Conservation (phyloP, 2,888 invertebrate genomes). For the Calameuta idolon region DNA sequence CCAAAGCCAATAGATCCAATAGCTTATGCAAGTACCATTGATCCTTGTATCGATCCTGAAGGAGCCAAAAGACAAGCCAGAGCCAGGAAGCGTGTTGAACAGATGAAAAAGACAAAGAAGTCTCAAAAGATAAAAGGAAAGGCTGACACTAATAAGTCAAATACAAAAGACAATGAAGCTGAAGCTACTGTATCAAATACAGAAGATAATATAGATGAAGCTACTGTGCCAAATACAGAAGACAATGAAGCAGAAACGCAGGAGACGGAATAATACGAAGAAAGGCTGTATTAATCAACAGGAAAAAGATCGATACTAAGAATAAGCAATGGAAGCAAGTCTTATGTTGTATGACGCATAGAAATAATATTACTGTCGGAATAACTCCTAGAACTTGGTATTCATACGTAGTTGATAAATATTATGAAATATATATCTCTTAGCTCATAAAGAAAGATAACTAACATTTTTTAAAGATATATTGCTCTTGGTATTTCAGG, state of each 20-base stretch:
- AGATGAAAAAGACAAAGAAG: conserved; percentile 8
- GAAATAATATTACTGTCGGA: not conserved
- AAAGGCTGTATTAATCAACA: not conserved
- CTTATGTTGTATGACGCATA: not conserved
- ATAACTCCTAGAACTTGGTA: not conserved
- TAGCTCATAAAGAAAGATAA: not conserved
- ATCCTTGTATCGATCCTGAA: conserved; percentile 46
- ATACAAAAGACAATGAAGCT: no score
- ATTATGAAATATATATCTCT: not conserved
- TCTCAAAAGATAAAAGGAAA: conserved; percentile 3
- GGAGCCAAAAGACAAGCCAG: conserved; percentile 40
- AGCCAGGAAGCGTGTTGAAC: conserved; percentile 32
- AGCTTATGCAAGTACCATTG: conserved; percentile 41
- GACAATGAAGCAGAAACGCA: not conserved
- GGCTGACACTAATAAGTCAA: not conserved
- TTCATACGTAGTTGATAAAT: not conserved
- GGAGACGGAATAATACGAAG: not conserved
- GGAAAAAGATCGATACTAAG: not conserved
- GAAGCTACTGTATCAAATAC: not conserved
- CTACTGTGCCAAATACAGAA: not conserved
- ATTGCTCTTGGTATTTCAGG: not conserved
- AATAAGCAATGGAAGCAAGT: not conserved
- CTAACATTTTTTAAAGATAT: not conserved
- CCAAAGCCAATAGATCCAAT: conserved; percentile 40
- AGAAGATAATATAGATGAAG: not conserved